phyloP scores from a whole-genome alignment of 37 sponge, comb jelly and placozoan genomes.

The Cladorhizidae sp. region DNA sequence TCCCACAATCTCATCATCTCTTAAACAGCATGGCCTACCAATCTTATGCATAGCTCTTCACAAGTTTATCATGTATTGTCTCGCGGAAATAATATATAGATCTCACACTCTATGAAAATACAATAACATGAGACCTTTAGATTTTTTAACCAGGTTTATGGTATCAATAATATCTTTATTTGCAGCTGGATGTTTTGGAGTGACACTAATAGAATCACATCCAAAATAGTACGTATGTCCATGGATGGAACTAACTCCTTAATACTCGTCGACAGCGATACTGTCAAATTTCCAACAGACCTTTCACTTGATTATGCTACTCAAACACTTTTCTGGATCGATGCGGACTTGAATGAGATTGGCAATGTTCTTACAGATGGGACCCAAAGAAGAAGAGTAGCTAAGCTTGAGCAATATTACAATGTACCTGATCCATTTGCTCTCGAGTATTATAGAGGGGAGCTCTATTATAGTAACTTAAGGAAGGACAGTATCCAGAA shows the following conservation, averaged over 20 bases:
- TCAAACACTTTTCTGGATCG: conserved; percentile 35
- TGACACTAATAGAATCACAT: conserved; percentile 25
- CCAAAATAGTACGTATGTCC: conserved; percentile 43
- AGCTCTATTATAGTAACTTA: conserved; percentile 70
- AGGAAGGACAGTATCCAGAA: not conserved
- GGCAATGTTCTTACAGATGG: conserved; percentile 20
- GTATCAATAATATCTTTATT: not conserved
- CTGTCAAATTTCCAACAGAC: conserved; percentile 36
- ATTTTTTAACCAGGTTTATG: no score
- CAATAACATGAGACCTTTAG: no score
- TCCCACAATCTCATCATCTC: no score
- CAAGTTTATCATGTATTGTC: no score
- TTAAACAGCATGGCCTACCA: no score
- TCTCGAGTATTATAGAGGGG: conserved; percentile 28
- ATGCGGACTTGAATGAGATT: conserved; percentile 6
- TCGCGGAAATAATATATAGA: no score
- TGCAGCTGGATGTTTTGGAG: conserved; percentile 66
- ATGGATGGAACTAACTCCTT: conserved; percentile 66
- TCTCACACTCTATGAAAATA: no score
- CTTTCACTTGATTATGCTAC: conserved; percentile 19
- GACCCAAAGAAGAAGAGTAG: not conserved
- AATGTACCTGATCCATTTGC: conserved; percentile 45
- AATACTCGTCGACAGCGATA: conserved; percentile 4
- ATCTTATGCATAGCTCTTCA: no score
- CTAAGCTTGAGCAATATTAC: not conserved